Conservation (phyloP, 2,113 vertebrate species). For the Hystrix brachyura region DNA sequence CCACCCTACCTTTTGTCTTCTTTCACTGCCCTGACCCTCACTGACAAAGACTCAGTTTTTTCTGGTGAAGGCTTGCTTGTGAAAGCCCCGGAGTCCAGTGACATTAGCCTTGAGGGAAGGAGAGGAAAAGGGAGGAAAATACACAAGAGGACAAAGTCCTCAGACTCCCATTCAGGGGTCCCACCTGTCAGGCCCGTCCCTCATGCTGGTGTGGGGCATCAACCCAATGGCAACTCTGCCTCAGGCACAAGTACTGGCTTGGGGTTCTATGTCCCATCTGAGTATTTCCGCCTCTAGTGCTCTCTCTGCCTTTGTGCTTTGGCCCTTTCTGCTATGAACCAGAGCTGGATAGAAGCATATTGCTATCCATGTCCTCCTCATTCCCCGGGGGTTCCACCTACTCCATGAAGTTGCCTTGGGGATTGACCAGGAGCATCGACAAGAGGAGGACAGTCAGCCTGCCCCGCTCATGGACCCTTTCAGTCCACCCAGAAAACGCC, state of each 20-base stretch:
- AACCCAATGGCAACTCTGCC: no score
- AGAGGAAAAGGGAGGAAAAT: background rate
- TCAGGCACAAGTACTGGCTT: background rate
- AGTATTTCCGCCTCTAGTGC: background rate
- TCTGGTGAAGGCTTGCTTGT: background rate
- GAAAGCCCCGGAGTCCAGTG: background rate
- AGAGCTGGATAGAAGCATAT: background rate
- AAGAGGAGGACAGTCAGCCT: background rate
- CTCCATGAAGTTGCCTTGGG: background rate
- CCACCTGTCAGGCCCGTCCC: no score
- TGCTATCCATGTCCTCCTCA: background rate
- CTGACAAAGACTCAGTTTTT: background rate
- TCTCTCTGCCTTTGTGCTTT: background rate
- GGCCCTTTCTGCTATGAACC: background rate
- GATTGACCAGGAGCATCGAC: background rate
- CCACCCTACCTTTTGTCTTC: background rate
- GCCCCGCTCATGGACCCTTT: no score
- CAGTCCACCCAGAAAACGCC: background rate
- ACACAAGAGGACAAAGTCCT: fast-evolving
- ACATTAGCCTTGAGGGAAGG: fast-evolving
- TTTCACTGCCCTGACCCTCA: background rate
- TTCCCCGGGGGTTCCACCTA: background rate
- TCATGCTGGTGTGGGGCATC: no score
- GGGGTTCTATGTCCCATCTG: background rate
- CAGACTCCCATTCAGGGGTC: background rate